Conservation (phyloP, 2,888 invertebrate species). For the Endotricha flammealis region DNA sequence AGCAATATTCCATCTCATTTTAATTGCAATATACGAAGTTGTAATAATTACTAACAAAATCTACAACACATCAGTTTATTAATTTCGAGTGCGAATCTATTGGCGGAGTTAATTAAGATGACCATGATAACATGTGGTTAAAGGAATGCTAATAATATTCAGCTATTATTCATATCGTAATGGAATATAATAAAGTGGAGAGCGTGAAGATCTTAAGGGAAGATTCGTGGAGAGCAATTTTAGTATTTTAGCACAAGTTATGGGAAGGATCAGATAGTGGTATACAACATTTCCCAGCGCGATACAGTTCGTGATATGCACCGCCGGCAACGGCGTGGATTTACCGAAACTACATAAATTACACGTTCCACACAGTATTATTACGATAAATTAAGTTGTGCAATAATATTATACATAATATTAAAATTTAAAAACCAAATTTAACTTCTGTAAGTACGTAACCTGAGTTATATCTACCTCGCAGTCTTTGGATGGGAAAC, state of each 20-base stretch:
- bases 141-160: constrained; percentile 60
- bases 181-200: constrained; percentile 70
- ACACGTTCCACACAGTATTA: not conserved
- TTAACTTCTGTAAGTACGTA: no score
- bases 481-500: no score
- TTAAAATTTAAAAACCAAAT: no score
- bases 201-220: constrained; percentile 71
- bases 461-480: no score
- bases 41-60: not conserved
- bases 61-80: constrained; percentile 5
- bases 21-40: not conserved
- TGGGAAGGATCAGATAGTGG: constrained; percentile 72
- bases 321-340: constrained; percentile 31
- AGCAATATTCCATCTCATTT: no score
- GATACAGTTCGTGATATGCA: constrained; percentile 56
- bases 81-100: constrained; percentile 9
- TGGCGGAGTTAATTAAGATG: constrained; percentile 48
- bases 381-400: not conserved
- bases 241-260: constrained; percentile 72
- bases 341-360: constrained; percentile 8
- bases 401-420: not conserved
- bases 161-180: constrained; percentile 68
- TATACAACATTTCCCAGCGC: constrained; percentile 57
- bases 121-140: constrained; percentile 35
- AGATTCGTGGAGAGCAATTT: constrained; percentile 73